These are phyloP conservation scores for Euwallacea fornicatus DNA, from an alignment of 1,140 invertebrate genomes.

Conservation along the genomic window DNA sequence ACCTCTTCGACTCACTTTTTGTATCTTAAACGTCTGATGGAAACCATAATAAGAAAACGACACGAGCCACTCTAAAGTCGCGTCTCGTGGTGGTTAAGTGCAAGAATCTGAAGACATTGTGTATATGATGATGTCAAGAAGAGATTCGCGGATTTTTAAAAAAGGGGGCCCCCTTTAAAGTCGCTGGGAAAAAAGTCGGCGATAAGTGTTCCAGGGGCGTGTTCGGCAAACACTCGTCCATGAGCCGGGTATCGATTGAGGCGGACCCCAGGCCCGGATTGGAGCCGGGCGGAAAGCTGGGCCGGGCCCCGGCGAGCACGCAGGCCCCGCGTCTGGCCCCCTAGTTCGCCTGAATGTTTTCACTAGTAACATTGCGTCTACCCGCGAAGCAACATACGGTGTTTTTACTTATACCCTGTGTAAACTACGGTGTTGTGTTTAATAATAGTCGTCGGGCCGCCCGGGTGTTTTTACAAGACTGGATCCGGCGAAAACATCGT, in stretches of 20 bases:
- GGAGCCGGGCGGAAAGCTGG: slow-evolving; percentile 35
- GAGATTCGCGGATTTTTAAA: slow-evolving; percentile 3
- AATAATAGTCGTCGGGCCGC: slow-evolving; percentile 55
- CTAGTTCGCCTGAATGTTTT: slow-evolving; percentile 49
- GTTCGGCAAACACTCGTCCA: slow-evolving; percentile 33
- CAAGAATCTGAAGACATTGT: no score
- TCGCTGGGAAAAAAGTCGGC: slow-evolving; percentile 7
- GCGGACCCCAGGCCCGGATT: slow-evolving; percentile 36
- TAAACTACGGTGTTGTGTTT: slow-evolving; percentile 56
- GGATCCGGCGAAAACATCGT: slow-evolving; percentile 51
- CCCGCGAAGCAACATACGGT: slow-evolving; percentile 52
- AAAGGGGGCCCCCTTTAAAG: background rate
- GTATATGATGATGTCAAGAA: background rate
- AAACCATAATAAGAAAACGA: no score
- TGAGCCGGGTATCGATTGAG: slow-evolving; percentile 44
- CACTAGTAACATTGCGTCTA: slow-evolving; percentile 55
- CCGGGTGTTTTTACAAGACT: slow-evolving; percentile 54
- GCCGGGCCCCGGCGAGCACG: slow-evolving; percentile 30
- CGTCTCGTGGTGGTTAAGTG: no score
- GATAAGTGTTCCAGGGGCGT: slow-evolving; percentile 16
- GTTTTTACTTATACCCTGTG: slow-evolving; percentile 56
- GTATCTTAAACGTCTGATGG: no score
- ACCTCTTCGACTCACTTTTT: no score
- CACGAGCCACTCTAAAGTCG: no score
- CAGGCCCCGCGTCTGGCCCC: slow-evolving; percentile 37